Percentiles rank a stretch among this genome's conserved stretches.
Conservation (phyloP, 2,888 invertebrate genomes). For the Scaptomyza flava region DNA sequence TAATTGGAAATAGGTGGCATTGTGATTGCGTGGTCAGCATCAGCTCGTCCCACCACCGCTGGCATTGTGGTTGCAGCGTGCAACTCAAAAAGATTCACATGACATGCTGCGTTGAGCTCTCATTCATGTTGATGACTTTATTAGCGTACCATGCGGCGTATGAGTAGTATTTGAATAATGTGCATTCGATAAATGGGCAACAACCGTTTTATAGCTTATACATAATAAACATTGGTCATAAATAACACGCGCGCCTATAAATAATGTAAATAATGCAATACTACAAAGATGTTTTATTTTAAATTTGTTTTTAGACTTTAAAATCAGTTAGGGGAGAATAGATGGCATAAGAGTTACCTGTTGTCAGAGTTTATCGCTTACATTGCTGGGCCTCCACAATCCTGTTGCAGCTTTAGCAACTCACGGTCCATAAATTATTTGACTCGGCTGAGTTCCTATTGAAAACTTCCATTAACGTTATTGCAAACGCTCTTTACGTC, state of each 20-base stretch:
- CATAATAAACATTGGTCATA: slow-evolving; percentile 2
- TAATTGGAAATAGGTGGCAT: slow-evolving; percentile 77
- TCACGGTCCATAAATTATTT: slow-evolving; percentile 53
- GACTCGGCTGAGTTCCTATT: slow-evolving; percentile 27
- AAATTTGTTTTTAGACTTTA: background rate
- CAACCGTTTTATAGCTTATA: background rate
- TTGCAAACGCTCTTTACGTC: slow-evolving; percentile 19
- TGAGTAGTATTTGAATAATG: slow-evolving; percentile 60
- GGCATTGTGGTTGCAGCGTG: slow-evolving; percentile 52
- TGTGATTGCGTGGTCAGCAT: slow-evolving; percentile 66
- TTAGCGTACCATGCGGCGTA: slow-evolving; percentile 54
- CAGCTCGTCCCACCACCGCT: slow-evolving; percentile 18
- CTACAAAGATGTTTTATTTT: background rate
- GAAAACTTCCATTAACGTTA: slow-evolving; percentile 57
- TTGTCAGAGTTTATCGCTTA: slow-evolving; percentile 33
- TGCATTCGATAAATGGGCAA: slow-evolving; percentile 32
- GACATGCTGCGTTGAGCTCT: slow-evolving; percentile 31
- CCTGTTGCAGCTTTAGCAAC: slow-evolving; percentile 33
- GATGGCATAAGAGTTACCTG: slow-evolving; percentile 29
- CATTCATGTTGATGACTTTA: slow-evolving; percentile 61
- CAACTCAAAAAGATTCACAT: slow-evolving; percentile 51
- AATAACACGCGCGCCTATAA: background rate
- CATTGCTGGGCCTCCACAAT: slow-evolving; percentile 1
- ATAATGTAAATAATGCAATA: background rate
- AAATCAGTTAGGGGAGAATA: background rate